Conservation (phyloP, 2,797 vertebrate genomes). For the Falco berigora region DNA sequence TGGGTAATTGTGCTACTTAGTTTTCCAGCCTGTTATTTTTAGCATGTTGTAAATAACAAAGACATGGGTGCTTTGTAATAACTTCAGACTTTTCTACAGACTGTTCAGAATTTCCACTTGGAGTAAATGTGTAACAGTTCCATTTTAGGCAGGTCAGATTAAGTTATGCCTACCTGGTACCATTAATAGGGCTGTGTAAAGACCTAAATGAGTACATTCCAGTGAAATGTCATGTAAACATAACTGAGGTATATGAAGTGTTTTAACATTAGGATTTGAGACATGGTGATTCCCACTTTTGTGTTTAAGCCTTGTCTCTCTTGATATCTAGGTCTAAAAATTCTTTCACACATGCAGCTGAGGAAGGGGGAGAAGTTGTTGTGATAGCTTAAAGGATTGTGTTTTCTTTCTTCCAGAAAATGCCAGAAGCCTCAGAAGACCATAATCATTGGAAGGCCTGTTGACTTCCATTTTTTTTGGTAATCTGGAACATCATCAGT, state of each 20-base stretch:
- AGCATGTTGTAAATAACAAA: not conserved
- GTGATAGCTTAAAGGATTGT: not conserved
- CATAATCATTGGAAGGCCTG: conserved; percentile 80
- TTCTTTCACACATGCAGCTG: not conserved
- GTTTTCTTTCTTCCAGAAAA: conserved; percentile 76
- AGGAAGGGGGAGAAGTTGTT: not conserved
- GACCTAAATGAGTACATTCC: not conserved
- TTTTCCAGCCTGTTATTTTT: not conserved
- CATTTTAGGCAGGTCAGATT: not conserved
- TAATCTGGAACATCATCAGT: conserved; percentile 60
- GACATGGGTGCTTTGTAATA: not conserved
- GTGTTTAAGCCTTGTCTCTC: not conserved
- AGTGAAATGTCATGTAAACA: not conserved
- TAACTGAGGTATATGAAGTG: not conserved
- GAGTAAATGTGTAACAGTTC: not conserved
- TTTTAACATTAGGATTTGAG: not conserved
- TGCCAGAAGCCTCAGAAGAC: conserved; percentile 79
- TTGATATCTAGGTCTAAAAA: not conserved
- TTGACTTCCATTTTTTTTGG: conserved; percentile 79
- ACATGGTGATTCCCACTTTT: not conserved
- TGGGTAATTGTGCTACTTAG: not conserved
- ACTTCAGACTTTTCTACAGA: not conserved
- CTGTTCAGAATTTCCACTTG: not conserved
- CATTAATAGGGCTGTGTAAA: not conserved
- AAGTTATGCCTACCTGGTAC: not conserved